These are phyloP conservation scores for Folsomia manolachei DNA, from an alignment of 2,888 invertebrate genomes.

Conservation along the genomic window DNA sequence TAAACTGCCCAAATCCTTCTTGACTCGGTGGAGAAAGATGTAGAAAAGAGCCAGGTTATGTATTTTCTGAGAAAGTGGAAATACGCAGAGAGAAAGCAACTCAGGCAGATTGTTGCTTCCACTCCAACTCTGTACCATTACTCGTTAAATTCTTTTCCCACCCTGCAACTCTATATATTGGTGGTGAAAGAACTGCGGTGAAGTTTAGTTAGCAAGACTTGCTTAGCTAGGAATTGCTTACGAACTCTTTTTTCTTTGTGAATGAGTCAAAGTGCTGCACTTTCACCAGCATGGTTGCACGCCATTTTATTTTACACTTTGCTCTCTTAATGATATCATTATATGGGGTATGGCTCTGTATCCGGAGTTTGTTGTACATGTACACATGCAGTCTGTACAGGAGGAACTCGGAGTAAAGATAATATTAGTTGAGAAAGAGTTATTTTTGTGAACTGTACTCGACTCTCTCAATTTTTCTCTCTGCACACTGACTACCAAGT, in stretches of 20 bases:
- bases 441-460: not conserved
- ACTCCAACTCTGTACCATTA: not conserved
- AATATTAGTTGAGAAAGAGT: not conserved
- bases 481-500: too few relatives aligned
- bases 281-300: not conserved
- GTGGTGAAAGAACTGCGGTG: not conserved
- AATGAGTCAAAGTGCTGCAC: not conserved
- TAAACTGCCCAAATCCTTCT: too few relatives aligned
- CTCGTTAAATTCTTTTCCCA: not conserved
- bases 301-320: not conserved
- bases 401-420: too few relatives aligned
- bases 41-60: not conserved
- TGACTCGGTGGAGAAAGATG: not conserved
- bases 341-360: too few relatives aligned
- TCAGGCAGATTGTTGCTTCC: slow-evolving; percentile 13
- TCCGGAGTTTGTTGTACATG: too few relatives aligned
- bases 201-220: not conserved
- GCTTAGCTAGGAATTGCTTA: not conserved
- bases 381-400: too few relatives aligned
- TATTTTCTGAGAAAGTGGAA: not conserved
- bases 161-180: too few relatives aligned
- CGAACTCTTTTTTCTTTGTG: not conserved
- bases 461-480: too few relatives aligned
- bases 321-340: not conserved
- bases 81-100: not conserved